Evolutionary conservation across 2,797 vertebrate genomes (phyloP), one percentile per base, ranked within the genome.

Genomic region (Petrocephalus sullivani): DNA sequence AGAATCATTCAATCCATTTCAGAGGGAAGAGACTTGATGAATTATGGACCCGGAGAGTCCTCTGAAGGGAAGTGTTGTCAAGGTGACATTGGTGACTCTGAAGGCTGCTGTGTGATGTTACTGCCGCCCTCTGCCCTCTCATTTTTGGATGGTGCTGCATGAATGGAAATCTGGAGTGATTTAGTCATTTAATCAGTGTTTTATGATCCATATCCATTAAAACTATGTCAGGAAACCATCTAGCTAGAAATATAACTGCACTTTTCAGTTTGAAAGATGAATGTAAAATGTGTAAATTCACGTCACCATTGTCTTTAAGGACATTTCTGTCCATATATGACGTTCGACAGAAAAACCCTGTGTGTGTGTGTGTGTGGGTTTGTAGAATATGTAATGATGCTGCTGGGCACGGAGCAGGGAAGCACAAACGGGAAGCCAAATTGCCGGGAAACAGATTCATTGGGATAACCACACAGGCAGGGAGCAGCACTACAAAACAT

Each of bases 1-100:
- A 86, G 19, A 58, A 41, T 58, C 56, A 37, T 58, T 58, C 84
- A 86, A 56, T 60, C 84, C 56, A 86, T 57, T 86, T 86, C 84
- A 41, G 8, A 41, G 56, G 84, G 33, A 60, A 41, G 23, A 41
- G 53, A 54, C 54, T 56, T 14, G 28, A n/a, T 86, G 84, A 46
- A 58, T 58, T 37, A 86, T 60, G 84, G 84, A 28, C 1, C 56
- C 6, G 56, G 28, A 12, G 54, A 86, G 56, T 19, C 58, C 23
- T 60, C 84, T 3, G 23, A 1, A 28, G 81, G 54, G 53, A 85
- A 10, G 16, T 46, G 28, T 46, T 54, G 56, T 37, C 84, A 57
- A 41, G 84, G 33, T 41, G 84, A 60, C 84, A 33, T 51, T 83
- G 51, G 81, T 21, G 81, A n/a, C 81, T 28, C 71, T 23, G n/a